Evolutionary conservation across 2,888 invertebrate species (phyloP).

Genomic region (Notocelia uddmanniana): DNA sequence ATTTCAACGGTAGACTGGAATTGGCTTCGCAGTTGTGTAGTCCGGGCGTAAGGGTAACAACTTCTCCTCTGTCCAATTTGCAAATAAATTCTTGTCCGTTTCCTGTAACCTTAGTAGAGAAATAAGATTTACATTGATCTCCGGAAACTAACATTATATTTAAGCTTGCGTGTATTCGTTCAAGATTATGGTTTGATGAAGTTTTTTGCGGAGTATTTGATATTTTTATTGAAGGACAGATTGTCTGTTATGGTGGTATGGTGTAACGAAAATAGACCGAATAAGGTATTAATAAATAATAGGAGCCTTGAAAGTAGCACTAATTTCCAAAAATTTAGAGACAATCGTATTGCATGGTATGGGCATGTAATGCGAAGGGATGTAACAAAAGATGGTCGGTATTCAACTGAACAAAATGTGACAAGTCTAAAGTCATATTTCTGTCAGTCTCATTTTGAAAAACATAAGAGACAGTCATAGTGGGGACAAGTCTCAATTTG

Average conservation of each 20-base stretch:
- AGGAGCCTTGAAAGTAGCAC: too few species aligned
- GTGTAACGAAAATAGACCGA: not conserved
- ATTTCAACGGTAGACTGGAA: conserved; percentile 59
- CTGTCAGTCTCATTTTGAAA: too few species aligned
- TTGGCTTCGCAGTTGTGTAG: conserved; percentile 61
- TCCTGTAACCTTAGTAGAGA: conserved; percentile 57
- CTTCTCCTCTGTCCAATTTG: conserved; percentile 69
- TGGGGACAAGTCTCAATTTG: too few species aligned
- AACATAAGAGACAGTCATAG: too few species aligned
- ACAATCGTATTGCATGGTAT: too few species aligned
- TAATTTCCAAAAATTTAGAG: too few species aligned
- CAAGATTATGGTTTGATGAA: conserved; percentile 26
- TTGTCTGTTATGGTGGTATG: not conserved
- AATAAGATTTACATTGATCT: conserved; percentile 63
- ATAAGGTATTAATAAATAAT: too few species aligned
- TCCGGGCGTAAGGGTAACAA: conserved; percentile 53
- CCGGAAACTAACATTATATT: conserved; percentile 56
- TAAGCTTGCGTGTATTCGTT: conserved; percentile 55
- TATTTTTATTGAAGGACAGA: not conserved
- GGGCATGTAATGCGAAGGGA: not conserved
- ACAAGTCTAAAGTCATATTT: too few species aligned
- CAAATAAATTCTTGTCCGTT: conserved; percentile 61
- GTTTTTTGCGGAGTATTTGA: conserved; percentile 38
- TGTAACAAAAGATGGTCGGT: not conserved
- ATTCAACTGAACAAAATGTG: too few species aligned